Conservation (phyloP, 2,888 invertebrate genomes). For the Orthosia cruda region DNA sequence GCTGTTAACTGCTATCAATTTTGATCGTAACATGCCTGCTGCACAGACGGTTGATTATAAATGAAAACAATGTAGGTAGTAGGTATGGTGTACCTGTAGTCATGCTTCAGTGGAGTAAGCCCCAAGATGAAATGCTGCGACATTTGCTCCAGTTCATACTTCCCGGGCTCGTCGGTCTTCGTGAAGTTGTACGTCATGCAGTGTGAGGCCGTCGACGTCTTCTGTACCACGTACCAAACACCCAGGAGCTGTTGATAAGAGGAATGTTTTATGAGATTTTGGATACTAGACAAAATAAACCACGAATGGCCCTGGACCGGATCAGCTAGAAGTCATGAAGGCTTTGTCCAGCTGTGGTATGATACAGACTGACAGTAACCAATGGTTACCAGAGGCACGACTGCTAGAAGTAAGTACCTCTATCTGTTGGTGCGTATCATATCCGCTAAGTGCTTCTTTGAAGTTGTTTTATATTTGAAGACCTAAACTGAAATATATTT, state of each 20-base stretch:
- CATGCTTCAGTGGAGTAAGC: conserved; percentile 95
- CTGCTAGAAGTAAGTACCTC: too few relatives aligned
- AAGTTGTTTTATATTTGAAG: background rate
- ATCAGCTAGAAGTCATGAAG: background rate
- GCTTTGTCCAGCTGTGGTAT: background rate
- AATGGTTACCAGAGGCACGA: background rate
- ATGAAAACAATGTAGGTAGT: background rate
- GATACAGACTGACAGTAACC: background rate
- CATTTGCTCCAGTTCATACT: conserved; percentile 94
- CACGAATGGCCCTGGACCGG: background rate
- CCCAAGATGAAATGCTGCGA: conserved; percentile 94
- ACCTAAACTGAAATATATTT: background rate
- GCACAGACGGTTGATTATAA: too few relatives aligned
- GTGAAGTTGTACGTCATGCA: conserved; percentile 96
- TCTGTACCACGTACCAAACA: conserved; percentile 96
- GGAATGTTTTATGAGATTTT: background rate
- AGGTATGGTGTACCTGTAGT: conserved; percentile 92
- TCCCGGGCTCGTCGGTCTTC: conserved; percentile 93
- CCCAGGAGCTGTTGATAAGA: conserved; percentile 93
- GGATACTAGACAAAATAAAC: background rate
- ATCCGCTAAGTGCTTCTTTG: too few relatives aligned
- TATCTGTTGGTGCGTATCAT: too few relatives aligned
- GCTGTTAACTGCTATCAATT: too few relatives aligned
- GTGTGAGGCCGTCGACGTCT: conserved; percentile 95
- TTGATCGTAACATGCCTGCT: too few relatives aligned